A percentile compares a stretch with the other conserved stretches of the same genome.
phyloP scores from a whole-genome alignment of 2,797 vertebrate genomes.

The Morelia viridis region DNA sequence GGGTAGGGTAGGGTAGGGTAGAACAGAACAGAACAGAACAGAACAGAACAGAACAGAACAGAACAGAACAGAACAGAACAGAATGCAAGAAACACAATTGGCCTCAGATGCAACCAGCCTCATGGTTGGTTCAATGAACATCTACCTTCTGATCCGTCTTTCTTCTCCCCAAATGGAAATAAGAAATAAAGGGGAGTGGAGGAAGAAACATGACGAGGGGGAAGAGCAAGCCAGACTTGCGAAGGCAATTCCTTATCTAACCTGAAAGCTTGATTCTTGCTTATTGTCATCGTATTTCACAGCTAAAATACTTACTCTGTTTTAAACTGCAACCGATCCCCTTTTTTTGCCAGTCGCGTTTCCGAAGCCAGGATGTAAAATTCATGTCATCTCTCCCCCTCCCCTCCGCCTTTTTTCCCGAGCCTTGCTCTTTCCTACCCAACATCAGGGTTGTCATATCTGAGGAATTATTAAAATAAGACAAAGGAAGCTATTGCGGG shows the following conservation, averaged over 20 bases:
- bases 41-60: too few relatives aligned
- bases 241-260: constrained; percentile 67
- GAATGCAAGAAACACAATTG: background rate
- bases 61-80: background rate
- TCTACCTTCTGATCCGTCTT: constrained; percentile 72
- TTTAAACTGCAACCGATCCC: constrained; percentile 84
- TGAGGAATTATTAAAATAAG: constrained; percentile 89
- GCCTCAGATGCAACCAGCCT: too few relatives aligned
- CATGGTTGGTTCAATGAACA: constrained; percentile 3
- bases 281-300: constrained; percentile 70
- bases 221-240: constrained; percentile 65
- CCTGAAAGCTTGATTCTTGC: constrained; percentile 69
- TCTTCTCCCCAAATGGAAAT: background rate
- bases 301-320: constrained; percentile 73
- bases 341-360: constrained; percentile 79
- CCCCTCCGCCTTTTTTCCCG: constrained; percentile 66
- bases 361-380: constrained; percentile 92
- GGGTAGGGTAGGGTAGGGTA: too few relatives aligned
- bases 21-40: too few relatives aligned
- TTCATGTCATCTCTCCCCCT: constrained; percentile 83
- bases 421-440: constrained; percentile 82
- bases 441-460: constrained; percentile 87
- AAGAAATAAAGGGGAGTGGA: background rate
- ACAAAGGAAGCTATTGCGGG: constrained; percentile 76
- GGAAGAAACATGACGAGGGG: constrained; percentile 55